These are phyloP conservation scores for Dendronephthya gigantea DNA, from an alignment of 64 coral and sea anemone species.

Conservation along the genomic window DNA sequence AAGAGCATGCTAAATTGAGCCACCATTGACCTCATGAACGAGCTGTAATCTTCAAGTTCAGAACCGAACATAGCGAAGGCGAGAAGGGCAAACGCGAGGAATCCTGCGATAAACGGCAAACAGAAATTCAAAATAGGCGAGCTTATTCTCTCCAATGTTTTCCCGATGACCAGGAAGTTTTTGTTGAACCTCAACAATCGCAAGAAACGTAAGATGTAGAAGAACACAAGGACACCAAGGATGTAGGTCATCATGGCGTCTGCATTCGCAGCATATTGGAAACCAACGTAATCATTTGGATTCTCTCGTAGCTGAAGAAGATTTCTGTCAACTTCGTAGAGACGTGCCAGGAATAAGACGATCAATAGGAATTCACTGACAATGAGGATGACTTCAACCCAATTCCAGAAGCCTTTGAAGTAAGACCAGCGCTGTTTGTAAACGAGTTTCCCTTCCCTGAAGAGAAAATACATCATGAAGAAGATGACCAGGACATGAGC, in stretches of 20 bases:
- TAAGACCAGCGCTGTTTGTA: constrained; percentile 51
- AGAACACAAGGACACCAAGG: constrained; percentile 69
- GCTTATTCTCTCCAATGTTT: constrained; percentile 41
- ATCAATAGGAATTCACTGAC: constrained; percentile 54
- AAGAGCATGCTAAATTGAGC: constrained; percentile 62
- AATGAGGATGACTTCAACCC: constrained; percentile 72
- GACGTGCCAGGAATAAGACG: constrained; percentile 46
- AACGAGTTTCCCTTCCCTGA: constrained; percentile 61
- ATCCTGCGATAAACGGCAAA: constrained; percentile 49
- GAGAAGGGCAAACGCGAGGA: constrained; percentile 37
- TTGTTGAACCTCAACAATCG: constrained; percentile 74
- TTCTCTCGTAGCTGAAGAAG: constrained; percentile 54
- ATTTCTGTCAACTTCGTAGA: constrained; percentile 62
- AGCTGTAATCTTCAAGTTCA: constrained; percentile 33
- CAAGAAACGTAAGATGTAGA: constrained; percentile 66
- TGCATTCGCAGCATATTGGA: constrained; percentile 72
- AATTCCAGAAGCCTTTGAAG: constrained; percentile 89
- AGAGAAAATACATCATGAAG: constrained; percentile 75
- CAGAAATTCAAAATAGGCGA: constrained; percentile 49
- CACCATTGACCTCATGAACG: constrained; percentile 28
- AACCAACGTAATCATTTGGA: constrained; percentile 77
- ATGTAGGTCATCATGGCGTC: constrained; percentile 50
- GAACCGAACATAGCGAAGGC: constrained; percentile 51
- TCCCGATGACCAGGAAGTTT: constrained; percentile 36
- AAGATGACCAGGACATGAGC: constrained; percentile 14